Evolutionary conservation across 1,140 invertebrate genomes (phyloP), one percentile per base, ranked within the genome.

Genomic region (Brachystomella parvula): DNA sequence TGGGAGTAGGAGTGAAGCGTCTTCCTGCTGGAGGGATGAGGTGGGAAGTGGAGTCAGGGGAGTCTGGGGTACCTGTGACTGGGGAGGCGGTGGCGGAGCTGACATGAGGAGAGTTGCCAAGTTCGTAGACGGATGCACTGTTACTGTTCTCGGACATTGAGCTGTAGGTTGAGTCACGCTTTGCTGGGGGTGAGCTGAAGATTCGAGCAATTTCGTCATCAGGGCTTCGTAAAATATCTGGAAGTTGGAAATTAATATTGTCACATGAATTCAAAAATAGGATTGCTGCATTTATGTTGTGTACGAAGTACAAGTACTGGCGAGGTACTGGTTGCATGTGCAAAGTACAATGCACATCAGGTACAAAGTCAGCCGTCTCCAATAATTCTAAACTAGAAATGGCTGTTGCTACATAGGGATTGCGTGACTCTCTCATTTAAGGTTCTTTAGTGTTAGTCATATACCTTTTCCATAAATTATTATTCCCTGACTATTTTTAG

Each of bases 121-220:
- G 39, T n/a, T 70, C 68, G 57, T 72, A 72, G 9, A 66, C 64
- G 47, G 63, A 67, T 31, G 64, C 28, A 9, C 15, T 12, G 28
- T 32, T 66, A 26, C 65, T 72, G 2, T 62, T 66, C 32, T 72
- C 71, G 28, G 71, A 72, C 69, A 73, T 73, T 9, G 68, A 73
- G 49, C 68, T 70, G 67, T 73, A 73, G 1, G 71, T 73, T n/a
- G 71, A 73, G 31, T 73, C 71, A 24, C 71, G 60, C 32, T 73
- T 70, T 21, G 60, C 65, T 15, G 65, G 59, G 0, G 66, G 61
- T 2, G 61, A 64, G 47, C 62, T 61, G 58, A 72, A 72, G 3
- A 73, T 24, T n/a, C 71, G 58, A 15, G 68, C 69, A 31, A 70
- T 31, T 58, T 73, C 71, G 44, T 73, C 71, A 49, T 73, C 71